Evolutionary conservation across 2,888 invertebrate genomes (phyloP), one percentile per base, ranked within the genome.

Genomic region (Agonopterix alstromeriana): DNA sequence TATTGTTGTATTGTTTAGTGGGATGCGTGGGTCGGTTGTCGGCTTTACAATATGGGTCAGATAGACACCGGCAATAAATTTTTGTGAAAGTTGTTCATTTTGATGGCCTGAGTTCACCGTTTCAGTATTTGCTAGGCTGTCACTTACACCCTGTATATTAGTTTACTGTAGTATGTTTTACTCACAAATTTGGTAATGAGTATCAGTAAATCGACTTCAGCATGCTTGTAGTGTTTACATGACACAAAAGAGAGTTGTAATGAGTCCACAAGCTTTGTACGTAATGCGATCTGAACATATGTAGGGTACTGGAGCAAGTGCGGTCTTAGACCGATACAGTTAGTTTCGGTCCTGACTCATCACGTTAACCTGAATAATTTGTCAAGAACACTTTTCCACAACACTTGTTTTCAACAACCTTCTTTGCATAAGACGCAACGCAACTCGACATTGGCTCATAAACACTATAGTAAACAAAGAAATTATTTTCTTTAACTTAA

Each of bases 241-340:
- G 53, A 61, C 60, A 66, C 52, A 70, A 61, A 63, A 70, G 56
- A 65, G 60, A 57, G 60, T 61, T 60, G 64, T 69, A 74, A 77
- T 73, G 73, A 78, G 75, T 69, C 63, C 74, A 69, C 73, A 63
- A 65, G 62, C 58, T 64, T 68, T 73, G 66, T 73, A 70, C 70
- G 74, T 78, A 77, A 77, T 69, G 63, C 70, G 71, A 78, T 79
- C 73, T 69, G 65, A 70, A 73, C 73, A 75, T 67, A 86, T 79
- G 77, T 84, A 64, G 85, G 83, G 67, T 80, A 84, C 68, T 76
- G 66, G 87, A 81, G 65, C 85, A 73, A 67, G 65, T 67, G 71
- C 60, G 61, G 69, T 78, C 76, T 72, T 76, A 80, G 73, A 70
- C 63, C 56, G 66, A 66, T 68, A 78, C 79, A 73, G 79, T 83